Evolutionary conservation across 1,140 invertebrate genomes (phyloP), one percentile per base, ranked within the genome.

Genomic region (Caerostris darwini): DNA sequence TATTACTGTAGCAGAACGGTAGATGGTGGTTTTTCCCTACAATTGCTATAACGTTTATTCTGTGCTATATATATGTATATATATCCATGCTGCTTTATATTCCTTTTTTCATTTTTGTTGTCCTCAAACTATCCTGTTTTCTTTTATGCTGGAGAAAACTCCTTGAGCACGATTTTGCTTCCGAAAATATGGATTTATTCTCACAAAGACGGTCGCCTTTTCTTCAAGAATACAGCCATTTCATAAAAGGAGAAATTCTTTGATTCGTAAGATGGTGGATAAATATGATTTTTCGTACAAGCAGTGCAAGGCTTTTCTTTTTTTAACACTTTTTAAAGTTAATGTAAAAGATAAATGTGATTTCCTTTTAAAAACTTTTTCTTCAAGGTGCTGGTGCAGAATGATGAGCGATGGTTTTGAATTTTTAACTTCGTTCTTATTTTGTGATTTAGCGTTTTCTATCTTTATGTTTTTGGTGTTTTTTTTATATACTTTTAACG

Each of bases 131-230:
- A 69, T 91, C 61, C 61, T 56, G 61, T 91, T 54, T 82, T 81
- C 57, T 19, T 81, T 81, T 91, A 81, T 54, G 54, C 10, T 59
- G 69, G 69, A 85, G 81, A 85, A 83, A 91, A 64, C 81, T 92
- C 57, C 90, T 85, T 85, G 82, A 92, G 90, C 90, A 85, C 82
- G 90, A 64, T 61, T 85, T 92, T 83, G 57, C 64, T 90, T 77
- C 58, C 12, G 69, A 85, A 92, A 92, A 82, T 92, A 92, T 92
- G 82, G 90, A 92, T 92, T 92, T 92, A 85, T 85, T 81, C 90
- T 57, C 90, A 85, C 56, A 92, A 92, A 92, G 89, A 92, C 56
- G n/a, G 69, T 59, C 69, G 17, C 57, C 77, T 91, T 71, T 59
- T 81, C 17, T 91, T 82, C 58, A 17, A 10, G 57, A 91, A 91